Base-by-base conservation (phyloP, 2,797 vertebrate species). In the Gouania willdenowi region DNA sequence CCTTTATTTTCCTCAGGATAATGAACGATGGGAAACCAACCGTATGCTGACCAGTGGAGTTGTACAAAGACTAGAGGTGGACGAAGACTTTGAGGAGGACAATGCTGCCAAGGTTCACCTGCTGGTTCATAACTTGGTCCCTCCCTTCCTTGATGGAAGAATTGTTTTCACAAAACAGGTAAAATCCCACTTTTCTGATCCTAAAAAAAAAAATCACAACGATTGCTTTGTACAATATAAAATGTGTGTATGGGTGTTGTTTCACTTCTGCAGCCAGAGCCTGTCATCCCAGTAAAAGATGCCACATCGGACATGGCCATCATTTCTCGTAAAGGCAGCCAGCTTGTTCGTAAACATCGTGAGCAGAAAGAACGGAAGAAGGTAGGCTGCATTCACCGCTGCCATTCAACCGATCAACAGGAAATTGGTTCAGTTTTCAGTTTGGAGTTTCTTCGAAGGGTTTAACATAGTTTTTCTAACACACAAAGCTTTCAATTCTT, bases 161-260 rank as follows among this genome's bases (percentile, higher is more conserved):
- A 99, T 99, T 11, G 97, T 99, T 52, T 99, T 99, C 79, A 99
- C 97, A 25, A 99, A 99, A 71, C 96, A 99, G 93, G 97, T 98
- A 57, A 51, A 22, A 11, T 10, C 29, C 3, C 5, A 13, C 11
- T 3, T 12, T 20, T 20, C 20, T 3, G 9, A 14, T 14, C 13
- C 13, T 14, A n/a, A n/a, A n/a, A n/a, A n/a, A n/a, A n/a, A n/a
- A n/a, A n/a, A n/a, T n/a, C n/a, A n/a, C n/a, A n/a, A n/a, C n/a
- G n/a, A n/a, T n/a, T n/a, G n/a, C 21, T 33, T 41, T 2, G n/a
- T n/a, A 1, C 30, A 3, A 18, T 38, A 5, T 10, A 12, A 20
- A 25, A 46, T 35, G 21, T 61, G 11, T 31, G 5, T 24, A 3
- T 27, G 7, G 49, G 21, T 26, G 4, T 16, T 30, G 9, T 38